These are phyloP conservation scores for Melipona quadrifasciata DNA, from an alignment of 1,140 invertebrate genomes.

Conservation along the genomic window DNA sequence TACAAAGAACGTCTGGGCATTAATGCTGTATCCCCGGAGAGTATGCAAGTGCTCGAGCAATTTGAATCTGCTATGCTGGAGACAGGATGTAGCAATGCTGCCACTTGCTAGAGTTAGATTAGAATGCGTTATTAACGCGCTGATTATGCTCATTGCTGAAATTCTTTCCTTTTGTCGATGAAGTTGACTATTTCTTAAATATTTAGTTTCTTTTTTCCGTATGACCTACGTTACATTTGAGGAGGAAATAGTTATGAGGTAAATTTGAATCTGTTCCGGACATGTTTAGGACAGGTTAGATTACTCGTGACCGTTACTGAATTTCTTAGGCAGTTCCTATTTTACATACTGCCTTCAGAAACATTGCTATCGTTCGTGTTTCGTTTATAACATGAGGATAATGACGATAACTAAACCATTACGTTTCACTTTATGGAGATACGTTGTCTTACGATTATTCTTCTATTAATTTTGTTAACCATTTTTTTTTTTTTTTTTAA, in stretches of 20 bases:
- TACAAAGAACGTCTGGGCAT: conserved; percentile 57
- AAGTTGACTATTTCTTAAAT: conserved; percentile 4
- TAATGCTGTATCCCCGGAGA: conserved; percentile 63
- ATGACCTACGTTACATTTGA: not conserved
- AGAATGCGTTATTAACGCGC: conserved; percentile 31
- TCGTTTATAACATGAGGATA: not conserved
- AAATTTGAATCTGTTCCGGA: not conserved
- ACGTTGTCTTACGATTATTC: conserved; percentile 13
- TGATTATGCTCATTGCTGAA: conserved; percentile 50
- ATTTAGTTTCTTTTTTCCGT: not conserved
- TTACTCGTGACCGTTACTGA: conserved; percentile 27
- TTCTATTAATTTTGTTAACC: conserved; percentile 23
- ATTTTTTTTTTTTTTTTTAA: conserved; percentile 36
- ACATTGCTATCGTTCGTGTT: conserved; percentile 18
- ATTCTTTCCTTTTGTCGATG: not conserved
- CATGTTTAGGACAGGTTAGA: conserved; percentile 21
- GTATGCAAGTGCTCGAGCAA: conserved; percentile 66
- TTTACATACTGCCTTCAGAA: conserved; percentile 28
- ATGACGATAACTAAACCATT: conserved; percentile 15
- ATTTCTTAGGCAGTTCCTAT: conserved; percentile 33
- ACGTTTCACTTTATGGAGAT: conserved; percentile 14
- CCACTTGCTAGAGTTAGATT: conserved; percentile 63
- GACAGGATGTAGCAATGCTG: conserved; percentile 60
- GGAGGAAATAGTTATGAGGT: not conserved
- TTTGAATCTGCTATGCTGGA: conserved; percentile 68